Percentiles rank a stretch among this genome's conserved stretches.
Conservation (phyloP, 2,113 vertebrate genomes). For the Actenoides lindsayi region DNA sequence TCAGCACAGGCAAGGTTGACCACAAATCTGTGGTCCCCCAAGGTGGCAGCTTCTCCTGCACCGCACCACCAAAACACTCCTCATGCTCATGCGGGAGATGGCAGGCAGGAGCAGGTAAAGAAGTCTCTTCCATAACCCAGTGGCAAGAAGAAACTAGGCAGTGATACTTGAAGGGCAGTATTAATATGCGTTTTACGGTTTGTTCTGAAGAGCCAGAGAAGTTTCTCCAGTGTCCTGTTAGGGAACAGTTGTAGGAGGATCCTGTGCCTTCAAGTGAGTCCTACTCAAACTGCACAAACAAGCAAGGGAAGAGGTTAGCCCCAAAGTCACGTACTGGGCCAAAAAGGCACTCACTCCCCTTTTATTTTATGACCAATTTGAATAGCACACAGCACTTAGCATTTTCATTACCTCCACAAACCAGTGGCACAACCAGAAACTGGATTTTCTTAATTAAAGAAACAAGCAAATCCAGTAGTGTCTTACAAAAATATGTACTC, state of each 20-base stretch:
- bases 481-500: not conserved
- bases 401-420: not conserved
- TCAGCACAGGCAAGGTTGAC: not conserved
- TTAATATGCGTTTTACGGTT: not conserved
- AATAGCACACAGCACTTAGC: not conserved
- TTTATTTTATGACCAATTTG: not conserved
- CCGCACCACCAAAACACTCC: fast-evolving
- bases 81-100: fast-evolving
- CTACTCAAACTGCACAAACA: not conserved
- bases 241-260: not conserved
- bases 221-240: not conserved
- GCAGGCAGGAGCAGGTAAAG: not conserved
- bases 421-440: not conserved
- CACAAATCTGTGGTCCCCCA: not conserved
- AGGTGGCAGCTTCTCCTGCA: fast-evolving
- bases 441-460: not conserved
- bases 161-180: not conserved
- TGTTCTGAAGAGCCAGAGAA: not conserved
- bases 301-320: not conserved
- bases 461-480: not conserved
- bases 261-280: not conserved
- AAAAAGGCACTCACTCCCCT: not conserved
- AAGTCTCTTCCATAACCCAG: not conserved
- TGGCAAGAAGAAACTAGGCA: not conserved
- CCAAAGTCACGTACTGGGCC: fast-evolving